Evolutionary conservation across 2,888 invertebrate genomes (phyloP).

Genomic region (Tanypteryx hageni): DNA sequence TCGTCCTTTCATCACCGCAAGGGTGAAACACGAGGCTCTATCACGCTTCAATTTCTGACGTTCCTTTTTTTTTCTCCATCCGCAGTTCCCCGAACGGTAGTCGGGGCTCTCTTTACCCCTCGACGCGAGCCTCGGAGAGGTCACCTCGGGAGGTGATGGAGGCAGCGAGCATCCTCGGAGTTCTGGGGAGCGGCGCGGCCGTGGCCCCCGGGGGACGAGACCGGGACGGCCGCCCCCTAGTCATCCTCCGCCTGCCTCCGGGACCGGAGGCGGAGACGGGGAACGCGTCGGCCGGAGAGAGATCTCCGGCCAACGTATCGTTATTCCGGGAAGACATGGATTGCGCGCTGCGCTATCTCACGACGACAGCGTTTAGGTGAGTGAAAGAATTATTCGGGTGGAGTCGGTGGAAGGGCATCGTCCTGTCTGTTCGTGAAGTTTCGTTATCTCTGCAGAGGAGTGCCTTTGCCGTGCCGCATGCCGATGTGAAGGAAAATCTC

Average conservation of each 20-base stretch:
- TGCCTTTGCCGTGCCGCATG: too few relatives aligned
- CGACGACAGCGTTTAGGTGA: conserved; percentile 65
- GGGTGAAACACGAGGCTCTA: not conserved
- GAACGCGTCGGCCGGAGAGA: not conserved
- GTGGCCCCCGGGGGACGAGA: conserved; percentile 83
- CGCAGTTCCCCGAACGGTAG: conserved; percentile 36
- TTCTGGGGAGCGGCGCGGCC: conserved; percentile 79
- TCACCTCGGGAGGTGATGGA: conserved; percentile 58
- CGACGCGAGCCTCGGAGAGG: conserved; percentile 39
- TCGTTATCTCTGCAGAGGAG: too few relatives aligned
- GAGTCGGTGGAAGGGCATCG: too few relatives aligned
- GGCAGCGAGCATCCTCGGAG: conserved; percentile 71
- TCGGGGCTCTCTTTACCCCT: not conserved
- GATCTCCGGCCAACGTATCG: conserved; percentile 54
- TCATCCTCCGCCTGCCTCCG: conserved; percentile 80
- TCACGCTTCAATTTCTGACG: not conserved
- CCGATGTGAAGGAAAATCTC: too few relatives aligned
- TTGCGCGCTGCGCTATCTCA: conserved; percentile 68
- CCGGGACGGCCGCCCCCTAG: conserved; percentile 80
- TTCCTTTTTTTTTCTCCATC: not conserved
- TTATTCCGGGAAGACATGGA: conserved; percentile 65
- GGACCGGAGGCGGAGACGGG: conserved; percentile 76
- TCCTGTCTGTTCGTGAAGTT: too few relatives aligned
- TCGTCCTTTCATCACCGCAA: not conserved
- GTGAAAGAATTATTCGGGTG: not conserved